These are phyloP conservation scores for Neodon shergylaensis DNA, from an alignment of 2,113 vertebrate species.

Conservation along the genomic window DNA sequence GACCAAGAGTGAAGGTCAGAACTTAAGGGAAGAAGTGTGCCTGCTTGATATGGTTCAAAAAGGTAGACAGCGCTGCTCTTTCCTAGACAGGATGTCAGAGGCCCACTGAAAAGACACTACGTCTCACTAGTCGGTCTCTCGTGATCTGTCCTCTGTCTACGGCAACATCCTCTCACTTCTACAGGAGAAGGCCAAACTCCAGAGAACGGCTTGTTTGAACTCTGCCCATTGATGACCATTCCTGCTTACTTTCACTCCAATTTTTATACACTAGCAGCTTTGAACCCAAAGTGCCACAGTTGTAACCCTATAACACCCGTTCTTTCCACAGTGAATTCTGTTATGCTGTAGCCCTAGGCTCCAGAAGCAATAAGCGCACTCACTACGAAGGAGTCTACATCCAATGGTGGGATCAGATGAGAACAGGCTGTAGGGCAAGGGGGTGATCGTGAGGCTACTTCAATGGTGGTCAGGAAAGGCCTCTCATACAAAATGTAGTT, in stretches of 20 bases:
- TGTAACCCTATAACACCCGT: constrained; percentile 8
- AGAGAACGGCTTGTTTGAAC: neutral
- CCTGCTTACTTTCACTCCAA: neutral
- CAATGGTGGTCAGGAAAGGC: neutral
- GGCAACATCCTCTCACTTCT: neutral
- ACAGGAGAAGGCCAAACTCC: neutral
- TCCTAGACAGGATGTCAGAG: constrained; percentile 28
- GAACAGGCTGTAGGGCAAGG: neutral
- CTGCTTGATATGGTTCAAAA: neutral
- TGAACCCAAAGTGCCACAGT: neutral
- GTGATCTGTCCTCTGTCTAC: neutral
- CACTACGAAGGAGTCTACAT: neutral
- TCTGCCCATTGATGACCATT: neutral
- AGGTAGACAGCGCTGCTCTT: neutral
- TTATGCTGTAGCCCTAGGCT: neutral
- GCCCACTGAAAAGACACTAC: constrained; percentile 3
- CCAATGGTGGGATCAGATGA: neutral
- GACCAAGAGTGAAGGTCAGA: neutral
- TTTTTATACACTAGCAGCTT: neutral
- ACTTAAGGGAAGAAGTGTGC: neutral
- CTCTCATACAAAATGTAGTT: neutral
- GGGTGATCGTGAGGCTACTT: neutral
- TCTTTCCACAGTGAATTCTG: neutral
- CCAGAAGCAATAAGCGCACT: neutral
- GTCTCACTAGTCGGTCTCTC: neutral